Conservation (phyloP, 2,797 vertebrate genomes). For the Myripristis murdjan region DNA sequence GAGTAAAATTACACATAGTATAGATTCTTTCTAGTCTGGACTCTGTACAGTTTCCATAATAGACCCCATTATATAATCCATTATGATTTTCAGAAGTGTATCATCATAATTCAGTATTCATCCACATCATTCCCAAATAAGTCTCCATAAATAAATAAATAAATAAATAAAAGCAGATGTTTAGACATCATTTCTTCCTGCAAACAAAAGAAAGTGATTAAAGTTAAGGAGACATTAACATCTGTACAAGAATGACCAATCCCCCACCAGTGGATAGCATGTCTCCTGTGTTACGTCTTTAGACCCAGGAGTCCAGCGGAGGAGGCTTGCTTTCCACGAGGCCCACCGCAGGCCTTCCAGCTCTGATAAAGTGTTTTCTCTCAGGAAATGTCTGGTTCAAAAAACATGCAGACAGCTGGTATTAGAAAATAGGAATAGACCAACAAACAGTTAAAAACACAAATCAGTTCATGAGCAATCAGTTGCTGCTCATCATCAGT, state of each 20-base stretch:
- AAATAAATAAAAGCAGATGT: too few species aligned
- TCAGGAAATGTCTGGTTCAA: conserved; percentile 92
- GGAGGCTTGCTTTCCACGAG: conserved; percentile 98
- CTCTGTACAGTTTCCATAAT: conserved; percentile 72
- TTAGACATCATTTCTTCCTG: conserved; percentile 73
- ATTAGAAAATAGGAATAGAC: conserved; percentile 27
- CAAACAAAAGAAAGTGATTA: conserved; percentile 59
- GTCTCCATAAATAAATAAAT: conserved; percentile 70
- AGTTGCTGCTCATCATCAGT: neutral
- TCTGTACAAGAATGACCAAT: conserved; percentile 70
- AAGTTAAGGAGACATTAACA: neutral
- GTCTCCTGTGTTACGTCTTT: conserved; percentile 70
- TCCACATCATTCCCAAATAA: conserved; percentile 55
- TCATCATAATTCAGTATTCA: conserved; percentile 59
- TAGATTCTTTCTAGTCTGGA: conserved; percentile 74
- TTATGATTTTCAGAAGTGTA: conserved; percentile 37
- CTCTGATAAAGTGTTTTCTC: conserved; percentile 97
- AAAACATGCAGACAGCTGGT: conserved; percentile 70
- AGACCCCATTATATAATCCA: conserved; percentile 38
- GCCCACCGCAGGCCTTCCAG: conserved; percentile 96
- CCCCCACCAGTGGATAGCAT: conserved; percentile 53
- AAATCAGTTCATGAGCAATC: conserved; percentile 9
- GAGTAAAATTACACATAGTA: conserved; percentile 57
- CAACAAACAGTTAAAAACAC: conserved; percentile 16
- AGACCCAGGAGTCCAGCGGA: conserved; percentile 99